A percentile compares a stretch with the other conserved stretches of the same genome.
Conservation (phyloP, 2,888 invertebrate genomes). For the Chouioia cunea region DNA sequence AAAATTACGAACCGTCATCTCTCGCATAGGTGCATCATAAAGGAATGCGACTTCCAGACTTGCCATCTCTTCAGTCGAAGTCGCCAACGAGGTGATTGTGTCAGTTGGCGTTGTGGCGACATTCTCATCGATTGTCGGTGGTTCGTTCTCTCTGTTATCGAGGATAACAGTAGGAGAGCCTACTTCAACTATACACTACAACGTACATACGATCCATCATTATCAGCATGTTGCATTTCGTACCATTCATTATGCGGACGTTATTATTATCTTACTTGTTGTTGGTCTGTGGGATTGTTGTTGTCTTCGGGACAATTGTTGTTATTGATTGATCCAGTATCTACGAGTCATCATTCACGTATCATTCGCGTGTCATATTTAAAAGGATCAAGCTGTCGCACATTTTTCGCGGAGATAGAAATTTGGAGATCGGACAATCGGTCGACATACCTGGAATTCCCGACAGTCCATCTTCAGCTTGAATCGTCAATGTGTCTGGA, state of each 20-base stretch:
- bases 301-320: slow-evolving; percentile 48
- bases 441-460: slow-evolving; percentile 56
- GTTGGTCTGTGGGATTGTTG: slow-evolving; percentile 53
- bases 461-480: slow-evolving; percentile 69
- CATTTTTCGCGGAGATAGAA: not conserved
- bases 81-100: slow-evolving; percentile 56
- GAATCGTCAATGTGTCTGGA: slow-evolving; percentile 64
- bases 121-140: slow-evolving; percentile 58
- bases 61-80: slow-evolving; percentile 68
- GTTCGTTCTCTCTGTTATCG: slow-evolving; percentile 59
- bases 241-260: not conserved
- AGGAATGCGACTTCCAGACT: slow-evolving; percentile 88
- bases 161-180: slow-evolving; percentile 59
- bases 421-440: slow-evolving; percentile 5
- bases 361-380: not conserved
- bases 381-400: not conserved
- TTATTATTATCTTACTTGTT: slow-evolving; percentile 47
- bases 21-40: slow-evolving; percentile 91
- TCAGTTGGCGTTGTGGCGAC: slow-evolving; percentile 69
- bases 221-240: not conserved
- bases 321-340: slow-evolving; percentile 48
- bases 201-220: not conserved
- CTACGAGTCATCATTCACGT: slow-evolving; percentile 47
- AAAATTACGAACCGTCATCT: slow-evolving; percentile 78
- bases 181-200: slow-evolving; percentile 65